These are phyloP conservation scores for Pomacea canaliculata DNA, from an alignment of 2,888 invertebrate species.

Conservation along the genomic window DNA sequence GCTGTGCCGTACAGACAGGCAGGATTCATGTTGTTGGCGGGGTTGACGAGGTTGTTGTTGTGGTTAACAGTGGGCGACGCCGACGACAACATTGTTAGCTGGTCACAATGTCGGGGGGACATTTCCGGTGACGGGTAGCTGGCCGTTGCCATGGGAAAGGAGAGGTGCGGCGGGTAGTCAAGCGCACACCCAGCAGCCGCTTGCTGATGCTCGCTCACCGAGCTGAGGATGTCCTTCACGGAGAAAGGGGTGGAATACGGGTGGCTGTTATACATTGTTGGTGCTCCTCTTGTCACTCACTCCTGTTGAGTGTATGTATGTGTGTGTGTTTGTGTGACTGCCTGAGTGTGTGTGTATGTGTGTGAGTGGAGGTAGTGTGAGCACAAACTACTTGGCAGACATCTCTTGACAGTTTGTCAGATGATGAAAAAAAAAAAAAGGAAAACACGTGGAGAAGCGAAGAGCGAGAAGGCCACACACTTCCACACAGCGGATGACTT, in stretches of 20 bases:
- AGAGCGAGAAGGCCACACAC: too few relatives aligned
- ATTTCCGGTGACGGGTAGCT: conserved; percentile 22
- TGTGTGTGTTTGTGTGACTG: background rate
- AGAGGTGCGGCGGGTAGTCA: conserved; percentile 15
- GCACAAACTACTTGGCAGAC: too few relatives aligned
- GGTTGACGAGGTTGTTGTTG: background rate
- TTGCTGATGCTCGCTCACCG: conserved; percentile 25
- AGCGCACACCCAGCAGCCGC: conserved; percentile 3
- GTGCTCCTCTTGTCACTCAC: background rate
- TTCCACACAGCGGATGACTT: too few relatives aligned
- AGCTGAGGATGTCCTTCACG: conserved; percentile 31
- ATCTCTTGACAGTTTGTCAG: too few relatives aligned
- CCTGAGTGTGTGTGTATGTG: background rate
- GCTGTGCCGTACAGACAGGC: conserved; percentile 31
- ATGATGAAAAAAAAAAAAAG: too few relatives aligned
- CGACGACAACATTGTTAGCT: conserved; percentile 7
- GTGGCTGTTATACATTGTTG: conserved; percentile 29
- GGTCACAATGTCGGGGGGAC: conserved; percentile 15
- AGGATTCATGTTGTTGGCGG: conserved; percentile 22
- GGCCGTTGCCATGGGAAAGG: conserved; percentile 24
- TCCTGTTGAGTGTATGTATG: background rate
- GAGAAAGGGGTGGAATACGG: conserved; percentile 31
- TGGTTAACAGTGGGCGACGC: background rate
- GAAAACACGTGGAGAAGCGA: too few relatives aligned
- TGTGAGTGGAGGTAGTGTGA: background rate